Percentiles rank a stretch among this genome's conserved stretches.
Evolutionary conservation across 92 coral and sea anemone genomes (phyloP).

Genomic region (Siderastrea siderea): DNA sequence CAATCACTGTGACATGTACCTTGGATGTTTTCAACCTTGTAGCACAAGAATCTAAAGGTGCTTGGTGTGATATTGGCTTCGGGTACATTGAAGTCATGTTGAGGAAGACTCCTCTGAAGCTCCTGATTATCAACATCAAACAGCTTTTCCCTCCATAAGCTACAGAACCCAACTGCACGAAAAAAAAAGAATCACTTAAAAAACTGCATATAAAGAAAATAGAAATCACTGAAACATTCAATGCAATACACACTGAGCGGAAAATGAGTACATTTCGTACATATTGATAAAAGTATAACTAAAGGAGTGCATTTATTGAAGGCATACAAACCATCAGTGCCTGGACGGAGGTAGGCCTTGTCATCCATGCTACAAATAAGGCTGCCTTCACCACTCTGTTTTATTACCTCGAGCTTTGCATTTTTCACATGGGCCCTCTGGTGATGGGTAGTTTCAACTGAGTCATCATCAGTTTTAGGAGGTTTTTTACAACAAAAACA

Average conservation of each 20-base stretch:
- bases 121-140: slow-evolving; percentile 55
- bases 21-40: slow-evolving; percentile 42
- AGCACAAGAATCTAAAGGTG: slow-evolving; percentile 61
- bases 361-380: slow-evolving; percentile 10
- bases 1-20: slow-evolving; percentile 1
- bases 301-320: too few relatives aligned
- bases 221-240: too few relatives aligned
- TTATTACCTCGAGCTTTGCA: neutral
- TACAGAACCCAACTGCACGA: slow-evolving; percentile 41
- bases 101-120: slow-evolving; percentile 61
- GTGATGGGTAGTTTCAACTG: slow-evolving; percentile 64
- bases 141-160: slow-evolving; percentile 48
- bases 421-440: slow-evolving; percentile 71
- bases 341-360: slow-evolving; percentile 23
- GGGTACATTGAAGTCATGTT: slow-evolving; percentile 63
- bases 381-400: neutral
- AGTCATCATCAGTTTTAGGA: slow-evolving; percentile 17
- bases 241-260: too few relatives aligned
- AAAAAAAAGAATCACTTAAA: neutral
- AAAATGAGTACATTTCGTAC: neutral
- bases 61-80: slow-evolving; percentile 72
- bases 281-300: too few relatives aligned
- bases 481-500: slow-evolving; percentile 53
- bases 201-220: too few relatives aligned
- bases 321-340: slow-evolving; percentile 21